Base-by-base conservation (phyloP, 2,113 vertebrate species). In the Toxotes chatareus region DNA sequence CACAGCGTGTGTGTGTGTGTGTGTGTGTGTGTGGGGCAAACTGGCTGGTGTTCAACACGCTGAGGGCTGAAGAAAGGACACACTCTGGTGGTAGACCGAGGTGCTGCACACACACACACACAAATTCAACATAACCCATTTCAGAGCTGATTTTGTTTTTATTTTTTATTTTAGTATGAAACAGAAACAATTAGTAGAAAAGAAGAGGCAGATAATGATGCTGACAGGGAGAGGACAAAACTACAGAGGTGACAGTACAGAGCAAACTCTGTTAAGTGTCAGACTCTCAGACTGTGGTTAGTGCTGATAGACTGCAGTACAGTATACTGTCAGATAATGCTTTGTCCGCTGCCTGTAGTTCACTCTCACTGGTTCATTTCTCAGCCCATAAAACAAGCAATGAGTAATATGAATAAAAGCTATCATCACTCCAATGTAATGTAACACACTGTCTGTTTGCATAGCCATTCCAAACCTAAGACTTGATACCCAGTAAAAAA, bases 11-110 rank as follows among this genome's bases (percentile, higher is more conserved):
- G 13, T 21, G 16, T 27, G 27, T 27, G 27, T 27, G 27, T 27
- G 27, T 27, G 27, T 27, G n/a, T n/a, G n/a, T n/a, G n/a, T n/a
- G n/a, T n/a, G n/a, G n/a, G n/a, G n/a, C n/a, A n/a, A n/a, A 21
- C 40, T 23, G n/a, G 40, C n/a, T 27, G 10, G 19, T 49, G 19
- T 13, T 60, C n/a, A 67, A 60, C 38, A 40, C 62, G 31, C 14
- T 16, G 9, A 63, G 7, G 1, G 8, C 3, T 69, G 51, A 21
- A 27, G 4, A 7, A 1, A 17, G 62, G 32, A 23, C 2, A 23
- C 65, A 0, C 57, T 70, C 90, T 74, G 14, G 79, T 86, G 86
- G 70, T 23, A 1, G 17, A 21, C 1, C 17, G 21, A 17, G 72
- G 80, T 79, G 80, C 47, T 62, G n/a, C 67, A 59, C 51, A 56